phyloP scores from a whole-genome alignment of 2,113 vertebrate genomes.

The Ageneiosus marmoratus region DNA sequence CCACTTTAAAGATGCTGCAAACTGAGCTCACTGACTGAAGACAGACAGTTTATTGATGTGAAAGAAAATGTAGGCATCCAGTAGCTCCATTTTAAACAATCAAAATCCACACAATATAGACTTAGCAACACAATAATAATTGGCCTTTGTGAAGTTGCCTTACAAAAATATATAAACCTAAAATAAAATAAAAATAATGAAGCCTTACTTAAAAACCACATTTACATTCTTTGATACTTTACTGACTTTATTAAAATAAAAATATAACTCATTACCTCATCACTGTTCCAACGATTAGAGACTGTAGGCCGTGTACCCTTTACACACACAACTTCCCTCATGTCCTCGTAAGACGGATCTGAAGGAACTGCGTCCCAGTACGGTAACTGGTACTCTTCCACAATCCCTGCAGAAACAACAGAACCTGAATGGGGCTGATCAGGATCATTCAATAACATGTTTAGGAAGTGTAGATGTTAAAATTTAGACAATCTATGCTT shows the following conservation, averaged over 20 bases:
- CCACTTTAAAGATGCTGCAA: no score
- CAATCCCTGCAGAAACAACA: slow-evolving; percentile 79
- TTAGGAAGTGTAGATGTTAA: background rate
- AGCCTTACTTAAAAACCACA: background rate
- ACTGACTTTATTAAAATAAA: background rate
- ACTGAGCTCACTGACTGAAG: no score
- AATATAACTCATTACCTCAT: slow-evolving; percentile 79
- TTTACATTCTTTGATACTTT: background rate
- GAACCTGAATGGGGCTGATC: background rate
- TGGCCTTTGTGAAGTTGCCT: no score
- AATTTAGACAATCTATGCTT: background rate
- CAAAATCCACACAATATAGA: no score
- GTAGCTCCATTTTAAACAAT: no score
- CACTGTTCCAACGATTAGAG: slow-evolving; percentile 95
- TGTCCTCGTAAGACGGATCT: slow-evolving; percentile 95
- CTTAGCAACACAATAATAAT: no score
- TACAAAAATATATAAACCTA: no score
- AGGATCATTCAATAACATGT: background rate
- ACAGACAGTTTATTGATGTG: no score
- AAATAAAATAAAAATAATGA: no score
- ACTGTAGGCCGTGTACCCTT: slow-evolving; percentile 88
- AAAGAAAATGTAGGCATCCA: no score
- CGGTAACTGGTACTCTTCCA: slow-evolving; percentile 93
- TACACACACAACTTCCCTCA: slow-evolving; percentile 95
- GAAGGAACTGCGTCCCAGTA: slow-evolving; percentile 92